Evolutionary conservation across 2,113 vertebrate genomes (phyloP).

Genomic region (Cyanoderma ruficeps): DNA sequence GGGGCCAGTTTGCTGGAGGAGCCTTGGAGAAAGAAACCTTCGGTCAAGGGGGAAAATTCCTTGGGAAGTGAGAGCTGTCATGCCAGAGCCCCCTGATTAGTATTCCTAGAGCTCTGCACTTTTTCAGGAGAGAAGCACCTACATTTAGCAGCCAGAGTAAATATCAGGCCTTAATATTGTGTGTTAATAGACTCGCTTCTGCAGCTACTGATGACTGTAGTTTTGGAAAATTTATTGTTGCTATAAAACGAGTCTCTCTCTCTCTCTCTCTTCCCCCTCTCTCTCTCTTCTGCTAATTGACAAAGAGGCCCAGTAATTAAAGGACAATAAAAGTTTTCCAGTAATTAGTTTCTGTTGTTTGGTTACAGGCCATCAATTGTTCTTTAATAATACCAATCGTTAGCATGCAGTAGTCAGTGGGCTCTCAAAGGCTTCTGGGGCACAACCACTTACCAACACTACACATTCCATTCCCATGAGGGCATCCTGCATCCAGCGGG

Average conservation of each 20-base stretch:
- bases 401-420: slow-evolving; percentile 77
- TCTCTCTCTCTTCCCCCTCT: slow-evolving; percentile 40
- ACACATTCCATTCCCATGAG: slow-evolving; percentile 90
- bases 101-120: slow-evolving; percentile 13
- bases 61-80: neutral
- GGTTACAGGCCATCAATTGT: slow-evolving; percentile 87
- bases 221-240: slow-evolving; percentile 70
- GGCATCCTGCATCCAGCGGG: slow-evolving; percentile 65
- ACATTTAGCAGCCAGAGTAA: slow-evolving; percentile 53
- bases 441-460: slow-evolving; percentile 84
- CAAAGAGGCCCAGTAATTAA: slow-evolving; percentile 85
- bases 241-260: slow-evolving; percentile 72
- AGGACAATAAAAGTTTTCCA: slow-evolving; percentile 74
- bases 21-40: neutral
- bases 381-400: slow-evolving; percentile 84
- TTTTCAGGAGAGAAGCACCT: slow-evolving; percentile 46
- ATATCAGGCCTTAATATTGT: slow-evolving; percentile 54
- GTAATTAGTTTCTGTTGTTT: slow-evolving; percentile 82
- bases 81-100: neutral
- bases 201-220: slow-evolving; percentile 53
- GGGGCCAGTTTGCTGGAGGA: neutral
- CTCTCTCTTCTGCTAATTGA: slow-evolving; percentile 77
- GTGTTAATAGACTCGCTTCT: slow-evolving; percentile 65
- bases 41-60: neutral
- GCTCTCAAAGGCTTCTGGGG: slow-evolving; percentile 78